These are phyloP conservation scores for Podarcis cretensis DNA, from an alignment of 2,113 vertebrate genomes.

Conservation along the genomic window DNA sequence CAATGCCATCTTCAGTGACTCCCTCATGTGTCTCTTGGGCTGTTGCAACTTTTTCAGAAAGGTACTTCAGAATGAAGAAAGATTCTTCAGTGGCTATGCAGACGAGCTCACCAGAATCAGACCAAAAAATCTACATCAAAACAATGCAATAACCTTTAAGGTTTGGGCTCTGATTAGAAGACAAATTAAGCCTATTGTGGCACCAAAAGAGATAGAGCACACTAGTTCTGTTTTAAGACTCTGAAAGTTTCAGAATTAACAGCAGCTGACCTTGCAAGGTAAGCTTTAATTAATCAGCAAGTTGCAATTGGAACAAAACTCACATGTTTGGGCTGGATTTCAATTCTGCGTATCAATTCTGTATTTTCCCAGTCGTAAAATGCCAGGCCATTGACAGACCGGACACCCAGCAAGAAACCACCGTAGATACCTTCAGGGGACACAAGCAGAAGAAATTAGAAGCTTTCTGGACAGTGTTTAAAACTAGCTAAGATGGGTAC, in stretches of 20 bases:
- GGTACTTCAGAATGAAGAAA: conserved; percentile 96
- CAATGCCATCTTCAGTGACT: conserved; percentile 97
- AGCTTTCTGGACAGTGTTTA: not conserved
- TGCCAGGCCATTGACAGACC: conserved; percentile 94
- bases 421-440: conserved; percentile 89
- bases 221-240: not conserved
- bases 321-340: conserved; percentile 98
- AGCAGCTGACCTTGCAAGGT: not conserved
- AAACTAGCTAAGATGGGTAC: not conserved
- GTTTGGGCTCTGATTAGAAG: not conserved
- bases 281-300: not conserved
- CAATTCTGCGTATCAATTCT: conserved; percentile 95
- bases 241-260: not conserved
- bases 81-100: conserved; percentile 98
- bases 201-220: not conserved
- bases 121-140: conserved; percentile 94
- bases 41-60: conserved; percentile 93
- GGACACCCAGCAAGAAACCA: conserved; percentile 93
- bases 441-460: not conserved
- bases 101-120: conserved; percentile 97
- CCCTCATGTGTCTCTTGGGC: conserved; percentile 97
- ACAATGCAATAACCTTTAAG: conserved; percentile 23
- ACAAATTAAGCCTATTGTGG: not conserved
- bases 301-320: conserved; percentile 53
- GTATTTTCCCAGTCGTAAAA: conserved; percentile 99